Conservation (phyloP, 2,113 vertebrate species). For the Oriolus oriolus region DNA sequence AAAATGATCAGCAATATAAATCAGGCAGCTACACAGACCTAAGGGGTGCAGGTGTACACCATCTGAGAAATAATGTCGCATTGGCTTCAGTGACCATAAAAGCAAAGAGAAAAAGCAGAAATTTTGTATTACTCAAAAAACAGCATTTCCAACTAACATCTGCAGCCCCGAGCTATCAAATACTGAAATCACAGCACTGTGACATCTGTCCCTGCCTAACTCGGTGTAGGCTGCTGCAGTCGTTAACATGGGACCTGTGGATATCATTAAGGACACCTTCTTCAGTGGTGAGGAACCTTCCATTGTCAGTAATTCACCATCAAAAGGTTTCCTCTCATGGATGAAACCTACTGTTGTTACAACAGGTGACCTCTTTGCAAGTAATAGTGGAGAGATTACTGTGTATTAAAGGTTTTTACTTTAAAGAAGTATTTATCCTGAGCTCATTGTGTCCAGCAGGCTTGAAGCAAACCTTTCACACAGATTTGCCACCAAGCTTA, state of each 20-base stretch:
- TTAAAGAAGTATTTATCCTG: neutral
- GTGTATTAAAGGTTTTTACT: neutral
- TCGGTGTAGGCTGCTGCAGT: neutral
- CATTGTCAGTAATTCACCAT: neutral
- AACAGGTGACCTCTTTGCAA: neutral
- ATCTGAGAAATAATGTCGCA: neutral
- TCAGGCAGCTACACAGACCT: neutral
- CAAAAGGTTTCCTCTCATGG: neutral
- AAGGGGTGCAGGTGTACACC: neutral
- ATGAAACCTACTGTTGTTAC: neutral
- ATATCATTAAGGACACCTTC: neutral
- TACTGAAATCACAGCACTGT: neutral
- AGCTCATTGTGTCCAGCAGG: neutral
- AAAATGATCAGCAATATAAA: neutral
- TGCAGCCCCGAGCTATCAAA: neutral
- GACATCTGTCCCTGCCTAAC: neutral
- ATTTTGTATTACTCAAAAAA: neutral
- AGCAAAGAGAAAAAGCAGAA: neutral
- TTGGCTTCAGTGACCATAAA: neutral
- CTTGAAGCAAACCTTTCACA: neutral
- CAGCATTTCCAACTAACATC: neutral
- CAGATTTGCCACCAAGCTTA: neutral
- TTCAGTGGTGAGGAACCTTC: neutral
- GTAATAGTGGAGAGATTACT: neutral
- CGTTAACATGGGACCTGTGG: neutral